Evolutionary conservation across 2,888 invertebrate species (phyloP), one percentile per base, ranked within the genome.

Genomic region (Noctua fimbriata): DNA sequence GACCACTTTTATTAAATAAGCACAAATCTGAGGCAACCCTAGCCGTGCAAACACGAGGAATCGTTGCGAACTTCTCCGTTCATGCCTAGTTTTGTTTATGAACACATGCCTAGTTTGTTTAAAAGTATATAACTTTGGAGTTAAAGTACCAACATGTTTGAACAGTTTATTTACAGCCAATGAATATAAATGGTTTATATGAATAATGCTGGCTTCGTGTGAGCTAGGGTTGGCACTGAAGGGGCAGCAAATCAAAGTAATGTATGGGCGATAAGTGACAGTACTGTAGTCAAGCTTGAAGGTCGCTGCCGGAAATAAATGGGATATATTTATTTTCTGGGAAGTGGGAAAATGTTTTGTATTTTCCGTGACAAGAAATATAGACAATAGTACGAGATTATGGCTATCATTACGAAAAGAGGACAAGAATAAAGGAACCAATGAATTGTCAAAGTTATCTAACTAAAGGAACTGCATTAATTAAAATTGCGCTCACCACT

Each of bases 171-270:
- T 89, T 88, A 77, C 83, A 78, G 77, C 80, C 87, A 82, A 82
- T 88, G 89, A 89, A 86, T 89, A 78, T 89, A 83, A 89, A 89
- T 85, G 87, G 83, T 85, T 86, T 73, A 86, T 89, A 88, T 89
- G 80, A 85, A 85, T 81, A 72, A 81, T 75, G 84, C 69, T 55
- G 21, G 69, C 69, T 76, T 87, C 73, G 69, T 74, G 73, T 72
- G 66, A 83, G 75, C 66, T 44, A 89, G 89, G 87, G 88, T 76
- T 88, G 86, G 76, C 86, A 79, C 70, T 81, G 67, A 83, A 78
- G n/a, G 69, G 70, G 67, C 60, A 78, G 77, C 82, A 79, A 87
- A 81, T 88, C 80, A 81, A 72, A 52, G 76, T 79, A 82, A 85
- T 81, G 78, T 85, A 82, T 82, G 77, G 73, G 75, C 78, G 81